phyloP scores from a whole-genome alignment of 2,113 vertebrate genomes.

The Takifugu bimaculatus region DNA sequence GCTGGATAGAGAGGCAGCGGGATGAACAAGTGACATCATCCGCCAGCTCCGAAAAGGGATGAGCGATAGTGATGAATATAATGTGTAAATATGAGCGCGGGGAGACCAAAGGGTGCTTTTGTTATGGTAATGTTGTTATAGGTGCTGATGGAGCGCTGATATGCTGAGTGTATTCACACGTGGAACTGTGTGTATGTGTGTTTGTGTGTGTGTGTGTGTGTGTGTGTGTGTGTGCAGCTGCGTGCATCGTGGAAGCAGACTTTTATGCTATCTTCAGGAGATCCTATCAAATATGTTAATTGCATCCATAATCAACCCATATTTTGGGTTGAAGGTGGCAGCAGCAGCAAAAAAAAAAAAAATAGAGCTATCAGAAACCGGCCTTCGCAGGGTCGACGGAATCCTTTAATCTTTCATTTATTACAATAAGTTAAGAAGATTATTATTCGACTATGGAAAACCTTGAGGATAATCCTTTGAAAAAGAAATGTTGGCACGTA shows the following conservation, averaged over 20 bases:
- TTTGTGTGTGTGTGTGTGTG: conserved; percentile 38
- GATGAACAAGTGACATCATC: conserved; percentile 69
- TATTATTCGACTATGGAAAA: conserved; percentile 72
- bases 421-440: conserved; percentile 72
- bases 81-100: conserved; percentile 74
- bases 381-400: conserved; percentile 46
- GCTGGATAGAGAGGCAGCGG: conserved; percentile 52
- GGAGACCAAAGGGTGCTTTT: conserved; percentile 68
- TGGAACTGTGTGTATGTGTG: conserved; percentile 6
- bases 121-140: conserved; percentile 75
- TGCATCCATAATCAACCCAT: conserved; percentile 24
- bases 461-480: conserved; percentile 64
- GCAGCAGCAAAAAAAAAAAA: conserved; percentile 21
- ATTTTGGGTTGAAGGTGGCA: conserved; percentile 14
- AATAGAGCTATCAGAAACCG: conserved; percentile 54
- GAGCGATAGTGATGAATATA: conserved; percentile 77
- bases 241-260: conserved; percentile 23
- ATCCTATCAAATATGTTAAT: conserved; percentile 12
- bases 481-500: conserved; percentile 56
- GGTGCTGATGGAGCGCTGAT: conserved; percentile 71
- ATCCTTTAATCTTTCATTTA: conserved; percentile 74
- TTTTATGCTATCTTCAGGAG: conserved; percentile 42
- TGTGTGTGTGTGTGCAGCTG: conserved; percentile 54
- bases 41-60: conserved; percentile 60
- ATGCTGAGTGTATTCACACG: conserved; percentile 21